Evolutionary conservation across 2,113 vertebrate species (phyloP).

Genomic region (zebrafish (Danio rerio)): DNA sequence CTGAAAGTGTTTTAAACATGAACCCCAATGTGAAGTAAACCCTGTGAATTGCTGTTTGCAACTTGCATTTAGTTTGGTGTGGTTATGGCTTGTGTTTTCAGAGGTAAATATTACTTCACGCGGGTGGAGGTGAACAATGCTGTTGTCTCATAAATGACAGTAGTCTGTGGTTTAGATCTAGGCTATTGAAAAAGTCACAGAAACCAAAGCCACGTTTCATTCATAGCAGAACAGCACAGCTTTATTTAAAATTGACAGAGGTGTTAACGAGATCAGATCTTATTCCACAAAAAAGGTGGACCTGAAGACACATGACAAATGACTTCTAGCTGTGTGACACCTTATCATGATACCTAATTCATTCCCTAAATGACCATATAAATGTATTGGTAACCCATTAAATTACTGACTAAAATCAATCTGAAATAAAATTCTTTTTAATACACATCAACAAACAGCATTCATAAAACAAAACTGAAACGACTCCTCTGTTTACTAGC

Average conservation of each 20-base stretch:
- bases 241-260: slow-evolving; percentile 66
- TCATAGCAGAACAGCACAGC: slow-evolving; percentile 58
- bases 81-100: neutral
- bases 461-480: slow-evolving; percentile 64
- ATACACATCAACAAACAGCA: slow-evolving; percentile 57
- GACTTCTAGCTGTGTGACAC: slow-evolving; percentile 40
- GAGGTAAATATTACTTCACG: neutral
- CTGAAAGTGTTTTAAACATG: too few relatives aligned
- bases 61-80: neutral
- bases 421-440: slow-evolving; percentile 53
- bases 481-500: slow-evolving; percentile 41
- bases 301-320: slow-evolving; percentile 55
- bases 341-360: slow-evolving; percentile 12
- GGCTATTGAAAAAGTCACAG: neutral
- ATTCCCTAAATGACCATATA: slow-evolving; percentile 52
- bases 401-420: slow-evolving; percentile 41
- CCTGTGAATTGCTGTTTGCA: too few relatives aligned
- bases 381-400: slow-evolving; percentile 35
- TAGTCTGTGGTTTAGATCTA: neutral
- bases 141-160: too few relatives aligned
- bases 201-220: slow-evolving; percentile 20
- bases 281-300: slow-evolving; percentile 42
- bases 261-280: slow-evolving; percentile 56
- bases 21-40: too few relatives aligned
- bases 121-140: neutral